Conservation (phyloP, 2,113 vertebrate genomes). For the Grammomys dolichurus region DNA sequence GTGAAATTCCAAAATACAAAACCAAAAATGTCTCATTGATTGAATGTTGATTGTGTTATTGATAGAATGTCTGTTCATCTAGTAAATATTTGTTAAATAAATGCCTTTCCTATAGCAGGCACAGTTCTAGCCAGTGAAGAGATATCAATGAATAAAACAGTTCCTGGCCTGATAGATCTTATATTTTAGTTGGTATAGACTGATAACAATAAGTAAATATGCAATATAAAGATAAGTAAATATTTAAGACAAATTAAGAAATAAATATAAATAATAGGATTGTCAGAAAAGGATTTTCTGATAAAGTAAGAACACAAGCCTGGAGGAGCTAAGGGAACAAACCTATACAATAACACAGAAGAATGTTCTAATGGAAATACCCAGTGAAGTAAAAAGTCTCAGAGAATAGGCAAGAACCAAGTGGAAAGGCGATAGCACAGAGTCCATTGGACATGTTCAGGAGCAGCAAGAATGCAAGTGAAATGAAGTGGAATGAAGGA, state of each 20-base stretch:
- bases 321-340: slow-evolving; percentile 37
- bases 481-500: neutral
- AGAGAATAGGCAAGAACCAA: neutral
- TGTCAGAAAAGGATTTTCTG: slow-evolving; percentile 45
- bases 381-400: neutral
- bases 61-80: neutral
- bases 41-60: slow-evolving; percentile 40
- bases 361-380: neutral
- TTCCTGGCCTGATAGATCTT: slow-evolving; percentile 14
- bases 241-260: slow-evolving; percentile 51
- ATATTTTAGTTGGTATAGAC: slow-evolving; percentile 35
- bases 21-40: neutral
- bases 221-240: slow-evolving; percentile 41
- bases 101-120: neutral
- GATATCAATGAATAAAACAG: slow-evolving; percentile 38
- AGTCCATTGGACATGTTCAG: neutral
- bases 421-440: neutral
- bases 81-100: neutral
- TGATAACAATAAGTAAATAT: slow-evolving; percentile 30
- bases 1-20: slow-evolving; percentile 22
- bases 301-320: slow-evolving; percentile 56
- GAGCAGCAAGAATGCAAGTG: neutral
- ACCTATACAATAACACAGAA: neutral
- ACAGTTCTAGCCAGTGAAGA: slow-evolving; percentile 17
- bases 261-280: slow-evolving; percentile 39